phyloP scores from a whole-genome alignment of 2,797 vertebrate species.

The Enteromius afrohamiltoni region DNA sequence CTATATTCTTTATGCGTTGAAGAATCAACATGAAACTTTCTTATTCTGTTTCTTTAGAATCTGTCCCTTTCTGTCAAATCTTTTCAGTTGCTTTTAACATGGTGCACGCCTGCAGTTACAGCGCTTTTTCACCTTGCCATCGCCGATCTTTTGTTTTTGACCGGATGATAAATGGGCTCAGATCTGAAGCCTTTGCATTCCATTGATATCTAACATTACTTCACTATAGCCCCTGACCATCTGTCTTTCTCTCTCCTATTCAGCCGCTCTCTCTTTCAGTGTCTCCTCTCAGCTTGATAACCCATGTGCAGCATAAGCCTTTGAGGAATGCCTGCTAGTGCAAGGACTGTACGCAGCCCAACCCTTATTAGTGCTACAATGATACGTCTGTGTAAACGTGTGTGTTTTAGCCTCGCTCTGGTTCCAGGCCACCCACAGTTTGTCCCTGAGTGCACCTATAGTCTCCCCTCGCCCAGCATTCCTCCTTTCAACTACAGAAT shows the following conservation, averaged over 20 bases:
- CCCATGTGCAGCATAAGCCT: slow-evolving; percentile 31
- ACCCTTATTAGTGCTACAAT: slow-evolving; percentile 51
- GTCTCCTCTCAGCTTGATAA: slow-evolving; percentile 41
- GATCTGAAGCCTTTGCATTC: slow-evolving; percentile 20
- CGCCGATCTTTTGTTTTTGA: slow-evolving; percentile 21
- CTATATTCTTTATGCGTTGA: slow-evolving; percentile 1
- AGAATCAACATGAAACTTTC: slow-evolving; percentile 38
- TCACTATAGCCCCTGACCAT: slow-evolving; percentile 17
- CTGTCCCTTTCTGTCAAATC: slow-evolving; percentile 23
- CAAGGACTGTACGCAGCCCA: slow-evolving; percentile 16
- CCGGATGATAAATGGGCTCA: slow-evolving; percentile 30
- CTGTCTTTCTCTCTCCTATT: slow-evolving; percentile 23
- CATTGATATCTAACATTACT: slow-evolving; percentile 36
- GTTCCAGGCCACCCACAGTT: slow-evolving; percentile 49
- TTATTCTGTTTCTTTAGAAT: slow-evolving; percentile 3
- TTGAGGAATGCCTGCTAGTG: slow-evolving; percentile 41
- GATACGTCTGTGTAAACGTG: slow-evolving; percentile 30
- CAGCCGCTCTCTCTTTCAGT: slow-evolving; percentile 2
- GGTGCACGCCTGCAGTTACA: background rate
- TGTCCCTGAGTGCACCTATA: slow-evolving; percentile 36
- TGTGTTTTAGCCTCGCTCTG: slow-evolving; percentile 35
- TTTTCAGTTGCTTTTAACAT: slow-evolving; percentile 20
- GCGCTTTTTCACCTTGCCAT: slow-evolving; percentile 10
- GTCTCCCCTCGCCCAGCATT: slow-evolving; percentile 8
- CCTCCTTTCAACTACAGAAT: slow-evolving; percentile 13